These are phyloP conservation scores for Falco peregrinus DNA, from an alignment of 2,797 vertebrate genomes.

Conservation along the genomic window DNA sequence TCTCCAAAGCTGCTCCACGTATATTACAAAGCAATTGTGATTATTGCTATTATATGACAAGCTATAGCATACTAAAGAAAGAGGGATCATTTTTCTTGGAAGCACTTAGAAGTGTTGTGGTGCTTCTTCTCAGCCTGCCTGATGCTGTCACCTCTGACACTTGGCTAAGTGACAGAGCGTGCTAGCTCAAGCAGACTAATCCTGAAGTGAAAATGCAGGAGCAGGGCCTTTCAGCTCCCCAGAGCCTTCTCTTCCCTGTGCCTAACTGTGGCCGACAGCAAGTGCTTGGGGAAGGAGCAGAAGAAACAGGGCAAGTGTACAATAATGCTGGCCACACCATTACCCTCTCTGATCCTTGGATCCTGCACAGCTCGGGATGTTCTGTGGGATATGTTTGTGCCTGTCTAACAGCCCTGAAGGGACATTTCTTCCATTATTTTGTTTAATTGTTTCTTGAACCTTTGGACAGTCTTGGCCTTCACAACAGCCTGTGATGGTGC, in stretches of 20 bases:
- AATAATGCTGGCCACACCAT: not conserved
- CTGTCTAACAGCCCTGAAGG: not conserved
- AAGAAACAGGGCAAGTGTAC: not conserved
- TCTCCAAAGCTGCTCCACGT: conserved; percentile 59
- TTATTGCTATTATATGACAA: conserved; percentile 66
- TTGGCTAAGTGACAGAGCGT: not conserved
- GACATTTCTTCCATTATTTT: not conserved
- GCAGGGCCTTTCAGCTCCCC: not conserved
- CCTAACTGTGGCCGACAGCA: not conserved
- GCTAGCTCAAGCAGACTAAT: not conserved
- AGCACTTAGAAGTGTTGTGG: not conserved
- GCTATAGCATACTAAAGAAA: conserved; percentile 39
- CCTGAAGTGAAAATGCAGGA: not conserved
- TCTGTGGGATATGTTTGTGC: not conserved
- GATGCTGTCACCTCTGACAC: conserved; percentile 1
- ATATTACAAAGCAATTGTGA: conserved; percentile 64
- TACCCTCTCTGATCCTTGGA: not conserved
- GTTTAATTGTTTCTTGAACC: not conserved
- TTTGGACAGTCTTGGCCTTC: not conserved
- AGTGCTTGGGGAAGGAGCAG: not conserved
- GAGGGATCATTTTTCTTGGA: conserved; percentile 18
- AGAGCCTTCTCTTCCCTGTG: not conserved
- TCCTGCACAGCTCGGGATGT: not conserved
- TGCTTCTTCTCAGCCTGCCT: conserved; percentile 3
- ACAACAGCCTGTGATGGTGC: not conserved